Percentiles rank a stretch among this genome's conserved stretches.
Evolutionary conservation across 2,113 vertebrate species (phyloP).

Genomic region (Bagarius yarrelli): DNA sequence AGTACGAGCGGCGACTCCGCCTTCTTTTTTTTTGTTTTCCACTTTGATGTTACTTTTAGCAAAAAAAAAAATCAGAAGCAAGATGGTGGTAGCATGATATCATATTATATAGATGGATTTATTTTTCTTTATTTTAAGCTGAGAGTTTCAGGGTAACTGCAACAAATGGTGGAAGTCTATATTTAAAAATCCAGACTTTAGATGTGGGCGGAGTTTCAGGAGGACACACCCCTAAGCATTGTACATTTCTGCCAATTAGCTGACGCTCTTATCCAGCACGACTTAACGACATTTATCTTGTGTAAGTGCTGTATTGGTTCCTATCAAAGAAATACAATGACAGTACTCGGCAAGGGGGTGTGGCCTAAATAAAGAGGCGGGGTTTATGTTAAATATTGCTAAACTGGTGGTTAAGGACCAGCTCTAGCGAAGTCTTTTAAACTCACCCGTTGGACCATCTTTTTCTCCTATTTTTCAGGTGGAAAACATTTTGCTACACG

Average conservation of each 20-base stretch:
- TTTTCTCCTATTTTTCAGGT: constrained; percentile 72
- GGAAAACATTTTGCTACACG: constrained; percentile 96
- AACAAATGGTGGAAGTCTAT: too few relatives aligned
- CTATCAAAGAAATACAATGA: not conserved
- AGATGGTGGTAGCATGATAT: not conserved
- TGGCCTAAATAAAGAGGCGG: not conserved
- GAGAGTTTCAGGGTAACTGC: too few relatives aligned
- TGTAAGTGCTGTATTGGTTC: not conserved
- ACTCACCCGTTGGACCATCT: not conserved
- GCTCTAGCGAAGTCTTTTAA: not conserved
- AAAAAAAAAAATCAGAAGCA: not conserved
- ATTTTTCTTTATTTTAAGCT: too few relatives aligned
- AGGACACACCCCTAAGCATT: not conserved
- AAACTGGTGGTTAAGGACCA: not conserved
- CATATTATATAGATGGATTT: not conserved
- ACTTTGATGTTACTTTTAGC: too few relatives aligned
- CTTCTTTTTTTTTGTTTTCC: not conserved
- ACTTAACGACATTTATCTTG: too few relatives aligned
- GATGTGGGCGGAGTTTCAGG: not conserved
- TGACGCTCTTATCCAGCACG: too few relatives aligned
- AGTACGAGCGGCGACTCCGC: constrained; percentile 63
- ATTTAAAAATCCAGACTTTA: too few relatives aligned
- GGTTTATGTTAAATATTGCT: not conserved
- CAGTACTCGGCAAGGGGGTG: not conserved
- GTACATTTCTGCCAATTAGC: too few relatives aligned